Base-by-base conservation (phyloP, 2,888 invertebrate genomes). In the Ophioninae sp. region DNA sequence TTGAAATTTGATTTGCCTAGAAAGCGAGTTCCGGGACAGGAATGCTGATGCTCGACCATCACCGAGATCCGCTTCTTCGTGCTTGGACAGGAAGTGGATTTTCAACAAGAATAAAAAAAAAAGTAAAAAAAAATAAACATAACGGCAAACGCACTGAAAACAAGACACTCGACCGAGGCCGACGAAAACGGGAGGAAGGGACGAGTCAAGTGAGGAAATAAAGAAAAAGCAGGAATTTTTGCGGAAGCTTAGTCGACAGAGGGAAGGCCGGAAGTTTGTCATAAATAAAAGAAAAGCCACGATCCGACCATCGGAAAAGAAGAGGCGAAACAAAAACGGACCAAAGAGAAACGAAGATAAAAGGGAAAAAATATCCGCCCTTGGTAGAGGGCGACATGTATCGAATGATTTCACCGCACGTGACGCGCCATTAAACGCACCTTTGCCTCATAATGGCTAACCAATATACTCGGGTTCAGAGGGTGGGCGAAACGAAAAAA, bases 341-440 rank as follows among this genome's bases (percentile, higher is more conserved):
- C 41, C 41, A 30, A 51, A 30, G 74, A 23, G 63, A 56, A 67
- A 59, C 30, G 64, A 44, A 20, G 69, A 69, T 37, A 9, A 51
- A 69, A 44, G 63, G 67, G 30, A 56, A 81, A 68, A 68, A 51
- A 22, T 17, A 61, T 39, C 51, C 9, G 68, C 23, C 63, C 39
- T 30, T 44, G 68, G 20, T 44, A 65, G 44, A 56, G 82, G 85
- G 85, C 84, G 88, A 88, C 87, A 87, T 89, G 90, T 87, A 88
- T 86, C 87, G 88, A 90, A 89, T 88, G 89, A 90, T 88, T 87
- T 84, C 84, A 84, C 86, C 81, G 86, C 81, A 86, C 82, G 83
- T 86, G 87, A 87, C 87, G 87, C 86, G 74, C 88, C 87, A 89
- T 90, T 89, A 90, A 88, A 89, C 88, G 88, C 87, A 88, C 87